phyloP scores from a whole-genome alignment of 2,113 vertebrate genomes.

The Fukomys damarensis region DNA sequence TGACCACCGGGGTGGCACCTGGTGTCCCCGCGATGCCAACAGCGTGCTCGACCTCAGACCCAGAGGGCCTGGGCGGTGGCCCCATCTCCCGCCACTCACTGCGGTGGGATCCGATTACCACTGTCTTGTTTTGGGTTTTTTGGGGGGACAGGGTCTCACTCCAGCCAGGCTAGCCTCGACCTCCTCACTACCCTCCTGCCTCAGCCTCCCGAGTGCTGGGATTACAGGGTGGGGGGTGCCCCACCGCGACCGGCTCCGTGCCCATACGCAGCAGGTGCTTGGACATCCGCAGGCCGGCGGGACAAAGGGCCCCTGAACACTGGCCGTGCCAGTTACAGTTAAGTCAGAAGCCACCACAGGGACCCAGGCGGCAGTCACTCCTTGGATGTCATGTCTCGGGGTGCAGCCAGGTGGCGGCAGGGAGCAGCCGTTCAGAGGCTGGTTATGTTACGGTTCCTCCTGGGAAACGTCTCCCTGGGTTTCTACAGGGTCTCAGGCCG shows the following conservation, averaged over 20 bases:
- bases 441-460: neutral
- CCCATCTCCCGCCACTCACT: neutral
- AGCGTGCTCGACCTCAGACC: neutral
- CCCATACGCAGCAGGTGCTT: neutral
- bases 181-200: neutral
- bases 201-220: neutral
- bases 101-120: neutral
- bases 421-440: neutral
- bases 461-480: neutral
- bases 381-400: neutral
- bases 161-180: neutral
- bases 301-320: neutral
- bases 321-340: neutral
- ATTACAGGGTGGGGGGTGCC: neutral
- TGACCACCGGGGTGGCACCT: neutral
- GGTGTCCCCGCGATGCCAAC: neutral
- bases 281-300: neutral
- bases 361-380: neutral
- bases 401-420: neutral
- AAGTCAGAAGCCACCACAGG: neutral
- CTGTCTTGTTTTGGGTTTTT: neutral
- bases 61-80: neutral
- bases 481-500: neutral
- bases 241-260: neutral
- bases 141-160: neutral